Evolutionary conservation across 2,113 vertebrate genomes (phyloP).

Genomic region (Ptilorrhoa leucosticta): DNA sequence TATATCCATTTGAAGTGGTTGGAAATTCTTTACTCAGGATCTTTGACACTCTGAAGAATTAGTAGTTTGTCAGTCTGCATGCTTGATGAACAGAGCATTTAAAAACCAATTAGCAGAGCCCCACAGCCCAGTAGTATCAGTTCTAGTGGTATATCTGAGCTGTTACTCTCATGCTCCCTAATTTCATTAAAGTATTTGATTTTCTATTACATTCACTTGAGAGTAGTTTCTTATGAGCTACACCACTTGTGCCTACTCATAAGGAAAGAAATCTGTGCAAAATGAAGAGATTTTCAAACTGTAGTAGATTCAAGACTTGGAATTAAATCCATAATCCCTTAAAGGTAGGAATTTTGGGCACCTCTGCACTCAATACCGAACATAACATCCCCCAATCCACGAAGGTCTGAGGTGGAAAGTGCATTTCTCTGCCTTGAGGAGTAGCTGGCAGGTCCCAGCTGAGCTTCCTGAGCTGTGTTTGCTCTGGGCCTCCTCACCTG

Average conservation of each 20-base stretch:
- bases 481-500: background rate
- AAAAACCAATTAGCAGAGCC: background rate
- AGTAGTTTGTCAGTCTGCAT: constrained; percentile 59
- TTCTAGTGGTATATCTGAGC: constrained; percentile 52
- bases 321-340: background rate
- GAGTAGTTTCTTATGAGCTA: constrained; percentile 30
- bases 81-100: constrained; percentile 61
- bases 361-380: background rate
- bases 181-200: constrained; percentile 65
- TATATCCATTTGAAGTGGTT: constrained; percentile 70
- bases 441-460: background rate
- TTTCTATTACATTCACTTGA: constrained; percentile 36
- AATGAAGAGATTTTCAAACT: background rate
- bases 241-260: background rate
- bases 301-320: background rate
- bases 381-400: rapidly evolving
- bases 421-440: background rate
- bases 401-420: background rate
- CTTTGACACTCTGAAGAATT: constrained; percentile 51
- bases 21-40: constrained; percentile 76
- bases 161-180: constrained; percentile 42
- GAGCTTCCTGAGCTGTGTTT: background rate
- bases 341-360: background rate
- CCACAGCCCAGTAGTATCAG: constrained; percentile 49
- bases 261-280: background rate